Evolutionary conservation across 2,888 invertebrate genomes (phyloP), one percentile per base, ranked within the genome.

Genomic region (Acanthoscelides obtectus): DNA sequence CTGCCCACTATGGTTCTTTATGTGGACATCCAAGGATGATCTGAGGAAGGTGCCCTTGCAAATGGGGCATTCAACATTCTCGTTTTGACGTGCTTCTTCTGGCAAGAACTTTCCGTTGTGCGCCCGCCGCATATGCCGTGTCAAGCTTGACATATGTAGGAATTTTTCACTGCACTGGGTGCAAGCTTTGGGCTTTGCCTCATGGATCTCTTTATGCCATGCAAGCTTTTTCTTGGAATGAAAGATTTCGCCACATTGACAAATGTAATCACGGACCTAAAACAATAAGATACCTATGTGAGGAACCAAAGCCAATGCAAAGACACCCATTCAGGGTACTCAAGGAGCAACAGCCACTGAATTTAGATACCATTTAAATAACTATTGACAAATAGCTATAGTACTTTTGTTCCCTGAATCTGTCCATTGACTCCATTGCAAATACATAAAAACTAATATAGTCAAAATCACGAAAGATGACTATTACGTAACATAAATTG

Each of bases 191-290:
- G 95, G 95, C 82, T 92, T 91, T 25, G 89, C 87, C 74, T 93
- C 94, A 86, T 96, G 96, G 3, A 92, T 81, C 86, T 95, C 95
- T 81, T 92, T 90, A 86, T 96, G 96, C 94, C 95, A 94, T 2
- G 90, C 89, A 77, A 95, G 89, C 84, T 94, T 94, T 78, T 94
- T 94, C 82, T 92, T 92, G 70, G 95, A 93, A 81, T 93, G 94
- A 85, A 94, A 90, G 72, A 94, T 90, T 77, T 92, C 92, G 65
- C 95, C 94, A 85, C 95, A 95, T 69, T 78, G 80, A 76, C 85
- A 86, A 64, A 85, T 81, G 73, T 83, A 85, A 75, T 86, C 85
- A 71, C 90, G 91, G 2, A 45, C 45, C 45, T 45, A 12, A 45
- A 45, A 45, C 12, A 12, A 12, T n/a, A n/a, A n/a, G n/a, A n/a